Evolutionary conservation across 1,140 invertebrate genomes (phyloP), one percentile per base, ranked within the genome.

Genomic region (Muscidifurax raptorellus): DNA sequence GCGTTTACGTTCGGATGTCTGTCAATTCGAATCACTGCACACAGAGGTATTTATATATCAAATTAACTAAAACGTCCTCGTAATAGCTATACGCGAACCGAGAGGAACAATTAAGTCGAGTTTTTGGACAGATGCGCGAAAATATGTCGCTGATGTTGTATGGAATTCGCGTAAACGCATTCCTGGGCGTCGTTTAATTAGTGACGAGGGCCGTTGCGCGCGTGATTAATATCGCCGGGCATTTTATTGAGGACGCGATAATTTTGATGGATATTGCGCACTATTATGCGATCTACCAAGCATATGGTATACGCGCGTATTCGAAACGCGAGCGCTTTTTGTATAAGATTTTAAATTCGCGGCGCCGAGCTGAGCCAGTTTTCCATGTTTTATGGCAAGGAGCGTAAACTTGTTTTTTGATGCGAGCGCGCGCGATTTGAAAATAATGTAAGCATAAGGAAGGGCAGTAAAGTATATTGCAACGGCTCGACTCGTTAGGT

Each of bases 131-230:
- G 13, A 7, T 64, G 22, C 13, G n/a, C 27, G 27, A 69, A 25
- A 28, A 69, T 69, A 69, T 69, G 67, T 25, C 3, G 67, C 4
- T n/a, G n/a, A n/a, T n/a, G n/a, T n/a, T n/a, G n/a, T 12, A 59
- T 7, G 36, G 32, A 36, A 30, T 36, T 66, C 18, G 32, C 64
- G 47, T n/a, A n/a, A n/a, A n/a, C 59, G 59, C 77, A 79, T 79
- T 79, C 77, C 66, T 67, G 52, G 30, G 1, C 36, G 59, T 2
- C 28, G 7, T 79, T 79, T 79, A 79, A 79, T 67, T 79, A 67
- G 77, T 52, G 2, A 10, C 15, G 15, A 13, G 59, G 13, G 22
- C n/a, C 27, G 13, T 7, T 36, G 13, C 4, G 13, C 1, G 7
- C 10, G 18, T 67, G 77, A 79, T 79, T 79, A 79, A 79, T 67